These are phyloP conservation scores for Distichodus sexfasciatus DNA, from an alignment of 2,797 vertebrate species.

Conservation along the genomic window DNA sequence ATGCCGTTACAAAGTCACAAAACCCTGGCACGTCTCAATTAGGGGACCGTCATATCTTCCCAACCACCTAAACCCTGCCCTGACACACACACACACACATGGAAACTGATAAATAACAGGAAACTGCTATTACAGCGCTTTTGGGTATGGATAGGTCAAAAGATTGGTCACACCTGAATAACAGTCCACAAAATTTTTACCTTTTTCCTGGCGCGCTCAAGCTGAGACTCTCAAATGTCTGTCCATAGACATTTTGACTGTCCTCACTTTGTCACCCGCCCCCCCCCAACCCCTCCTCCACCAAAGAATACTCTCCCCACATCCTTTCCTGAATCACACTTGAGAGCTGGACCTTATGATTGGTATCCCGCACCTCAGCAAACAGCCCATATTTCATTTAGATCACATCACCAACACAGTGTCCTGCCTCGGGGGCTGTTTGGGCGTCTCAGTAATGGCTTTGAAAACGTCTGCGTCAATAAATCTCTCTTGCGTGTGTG, in stretches of 20 bases:
- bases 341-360: slow-evolving; percentile 41
- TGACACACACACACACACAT: not conserved
- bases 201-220: not conserved
- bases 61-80: not conserved
- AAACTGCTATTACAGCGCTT: not conserved
- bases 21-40: too few species aligned
- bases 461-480: slow-evolving; percentile 63
- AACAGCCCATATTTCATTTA: slow-evolving; percentile 55
- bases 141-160: slow-evolving; percentile 2
- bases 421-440: slow-evolving; percentile 56
- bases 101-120: not conserved
- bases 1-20: too few species aligned
- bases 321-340: not conserved
- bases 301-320: too few species aligned
- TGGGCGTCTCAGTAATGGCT: slow-evolving; percentile 58
- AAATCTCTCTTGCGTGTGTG: slow-evolving; percentile 64
- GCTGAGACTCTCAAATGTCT: slow-evolving; percentile 7
- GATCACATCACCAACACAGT: slow-evolving; percentile 52
- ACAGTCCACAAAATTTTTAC: not conserved
- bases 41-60: not conserved
- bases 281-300: too few species aligned
- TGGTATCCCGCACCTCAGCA: slow-evolving; percentile 53
- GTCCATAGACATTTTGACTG: not conserved
- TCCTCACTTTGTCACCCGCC: too few species aligned
- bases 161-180: not conserved